Percentiles rank a stretch among this genome's conserved stretches.
Evolutionary conservation across 2,888 invertebrate species (phyloP).

Genomic region (Drosophila gaucha): DNA sequence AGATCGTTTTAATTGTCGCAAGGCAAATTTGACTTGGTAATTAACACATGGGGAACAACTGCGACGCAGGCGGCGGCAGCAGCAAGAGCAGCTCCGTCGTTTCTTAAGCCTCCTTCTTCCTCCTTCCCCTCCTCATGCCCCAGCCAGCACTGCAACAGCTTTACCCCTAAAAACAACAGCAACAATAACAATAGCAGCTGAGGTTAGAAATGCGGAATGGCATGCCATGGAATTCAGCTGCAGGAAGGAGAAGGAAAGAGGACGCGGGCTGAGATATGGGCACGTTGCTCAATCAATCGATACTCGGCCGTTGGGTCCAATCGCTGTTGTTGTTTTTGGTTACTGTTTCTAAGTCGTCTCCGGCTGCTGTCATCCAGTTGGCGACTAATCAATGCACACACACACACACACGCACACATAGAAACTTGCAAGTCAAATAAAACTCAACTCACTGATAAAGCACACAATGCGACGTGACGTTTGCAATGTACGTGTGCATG

Average conservation of each 20-base stretch:
- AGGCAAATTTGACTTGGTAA: slow-evolving; percentile 75
- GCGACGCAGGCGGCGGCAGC: slow-evolving; percentile 8
- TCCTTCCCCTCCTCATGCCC: neutral
- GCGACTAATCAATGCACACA: slow-evolving; percentile 51
- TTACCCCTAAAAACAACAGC: slow-evolving; percentile 6
- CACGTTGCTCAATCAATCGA: slow-evolving; percentile 34
- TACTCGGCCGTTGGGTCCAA: slow-evolving; percentile 18
- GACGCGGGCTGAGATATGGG: slow-evolving; percentile 1
- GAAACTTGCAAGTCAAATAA: slow-evolving; percentile 29
- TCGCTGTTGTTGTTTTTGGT: slow-evolving; percentile 8
- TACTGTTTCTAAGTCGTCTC: slow-evolving; percentile 39
- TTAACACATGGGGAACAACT: slow-evolving; percentile 61
- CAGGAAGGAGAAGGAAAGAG: too few species aligned
- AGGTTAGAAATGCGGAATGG: slow-evolving; percentile 12
- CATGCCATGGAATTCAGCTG: slow-evolving; percentile 2
- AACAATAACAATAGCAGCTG: slow-evolving; percentile 24
- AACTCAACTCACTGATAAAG: slow-evolving; percentile 37
- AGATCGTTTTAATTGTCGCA: slow-evolving; percentile 68
- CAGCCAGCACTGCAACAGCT: neutral
- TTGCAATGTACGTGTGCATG: slow-evolving; percentile 21
- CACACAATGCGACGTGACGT: slow-evolving; percentile 34
- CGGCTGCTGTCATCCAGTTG: slow-evolving; percentile 27
- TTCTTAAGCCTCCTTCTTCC: neutral
- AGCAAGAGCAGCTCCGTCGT: neutral
- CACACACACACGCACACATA: neutral